Base-by-base conservation (phyloP, 1,140 invertebrate species). In the Philotrypesis tridentata region DNA sequence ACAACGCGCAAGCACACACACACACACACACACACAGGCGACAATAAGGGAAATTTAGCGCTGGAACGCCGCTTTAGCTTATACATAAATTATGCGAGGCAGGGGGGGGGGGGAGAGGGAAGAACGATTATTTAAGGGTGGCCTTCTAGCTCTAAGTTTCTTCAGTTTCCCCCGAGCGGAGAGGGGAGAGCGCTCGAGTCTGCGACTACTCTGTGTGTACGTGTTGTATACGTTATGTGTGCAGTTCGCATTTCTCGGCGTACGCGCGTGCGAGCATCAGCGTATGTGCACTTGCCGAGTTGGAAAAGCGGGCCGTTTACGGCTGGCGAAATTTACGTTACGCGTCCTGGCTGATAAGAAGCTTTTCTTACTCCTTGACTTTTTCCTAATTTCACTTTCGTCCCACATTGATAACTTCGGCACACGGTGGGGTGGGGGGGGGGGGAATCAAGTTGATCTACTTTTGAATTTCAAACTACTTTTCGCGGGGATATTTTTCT, bases 1-100 rank as follows among this genome's bases (percentile, higher is more conserved):
- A 55, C 55, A n/a, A 55, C 37, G 23, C 40, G 40, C 11, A 3
- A n/a, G 33, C 23, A 25, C 29, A 21, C 68, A 25, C 67, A 11
- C 27, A 2, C 65, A 25, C 65, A 17, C 37, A 8, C 37, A 48
- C 48, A n/a, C n/a, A n/a, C n/a, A n/a, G n/a, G 65, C 74, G 83
- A 82, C 80, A 82, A 82, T 82, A 79, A 79, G 77, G 77, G n/a
- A 79, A 79, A 79, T 79, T 79, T 79, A 79, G 67, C 23, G 70
- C 70, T 29, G 79, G 79, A 73, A 73, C 70, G 33, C 31, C 70
- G 43, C 79, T 80, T 80, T 80, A 65, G 79, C 79, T 73, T 80
- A 74, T 74, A 65, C 79, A 74, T 80, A 80, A 80, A 80, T 80
- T 80, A 80, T 74, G 67, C 37, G 77, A 12, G 77, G 21, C 6